Conservation (phyloP, 2,888 invertebrate species). For the Pelosia muscerda region DNA sequence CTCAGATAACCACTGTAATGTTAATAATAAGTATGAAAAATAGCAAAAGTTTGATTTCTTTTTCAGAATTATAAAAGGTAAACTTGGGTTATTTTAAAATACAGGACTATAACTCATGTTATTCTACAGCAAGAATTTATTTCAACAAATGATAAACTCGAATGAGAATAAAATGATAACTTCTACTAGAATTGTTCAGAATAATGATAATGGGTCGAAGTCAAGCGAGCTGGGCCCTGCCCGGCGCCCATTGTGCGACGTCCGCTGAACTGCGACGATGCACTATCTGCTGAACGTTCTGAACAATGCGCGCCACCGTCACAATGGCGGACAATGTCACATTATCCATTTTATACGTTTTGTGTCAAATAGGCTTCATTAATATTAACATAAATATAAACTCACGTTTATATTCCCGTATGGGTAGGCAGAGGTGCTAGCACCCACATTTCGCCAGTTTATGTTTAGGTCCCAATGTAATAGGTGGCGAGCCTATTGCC, state of each 20-base stretch:
- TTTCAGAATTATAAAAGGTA: too few relatives aligned
- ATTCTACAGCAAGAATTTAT: too few relatives aligned
- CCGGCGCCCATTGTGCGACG: not conserved
- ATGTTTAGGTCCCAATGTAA: too few relatives aligned
- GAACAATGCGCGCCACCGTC: not conserved
- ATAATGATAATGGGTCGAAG: not conserved
- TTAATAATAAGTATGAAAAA: too few relatives aligned
- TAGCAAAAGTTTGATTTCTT: too few relatives aligned
- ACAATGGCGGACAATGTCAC: not conserved
- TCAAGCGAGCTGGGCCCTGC: not conserved
- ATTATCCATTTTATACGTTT: not conserved
- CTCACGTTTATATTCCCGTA: too few relatives aligned
- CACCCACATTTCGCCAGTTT: too few relatives aligned
- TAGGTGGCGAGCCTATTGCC: too few relatives aligned
- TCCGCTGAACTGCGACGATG: not conserved
- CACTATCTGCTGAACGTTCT: slow-evolving; percentile 3
- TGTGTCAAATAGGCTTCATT: not conserved
- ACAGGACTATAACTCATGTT: not conserved
- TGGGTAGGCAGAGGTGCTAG: too few relatives aligned
- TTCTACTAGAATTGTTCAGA: not conserved
- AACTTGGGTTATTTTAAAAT: too few relatives aligned
- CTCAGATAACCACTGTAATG: not conserved
- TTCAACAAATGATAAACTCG: not conserved
- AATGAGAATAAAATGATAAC: not conserved
- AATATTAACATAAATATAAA: too few relatives aligned